Percentiles rank a stretch among this genome's conserved stretches.
Evolutionary conservation across 2,797 vertebrate genomes (phyloP).

Genomic region (Enteromius thamalakanensis): DNA sequence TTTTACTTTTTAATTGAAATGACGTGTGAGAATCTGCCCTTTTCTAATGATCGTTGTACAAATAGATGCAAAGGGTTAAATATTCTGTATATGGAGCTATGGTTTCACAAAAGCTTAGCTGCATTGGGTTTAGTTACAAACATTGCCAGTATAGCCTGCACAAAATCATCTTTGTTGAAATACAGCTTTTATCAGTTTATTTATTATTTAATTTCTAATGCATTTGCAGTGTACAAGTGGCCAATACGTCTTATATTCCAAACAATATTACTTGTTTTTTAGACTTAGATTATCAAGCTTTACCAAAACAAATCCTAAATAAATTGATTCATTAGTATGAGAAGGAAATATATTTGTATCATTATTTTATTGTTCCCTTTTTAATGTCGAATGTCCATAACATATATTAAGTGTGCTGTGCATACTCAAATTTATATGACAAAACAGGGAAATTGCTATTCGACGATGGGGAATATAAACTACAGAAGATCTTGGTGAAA

Average conservation of each 20-base stretch:
- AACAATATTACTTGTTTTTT: neutral
- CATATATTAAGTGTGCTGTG: neutral
- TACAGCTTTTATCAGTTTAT: neutral
- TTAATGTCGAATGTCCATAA: neutral
- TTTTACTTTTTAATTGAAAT: conserved; percentile 68
- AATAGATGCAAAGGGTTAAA: conserved; percentile 63
- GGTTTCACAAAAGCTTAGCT: conserved; percentile 39
- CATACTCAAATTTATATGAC: neutral
- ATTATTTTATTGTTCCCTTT: neutral
- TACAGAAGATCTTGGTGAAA: conserved; percentile 2
- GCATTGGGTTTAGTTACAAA: neutral
- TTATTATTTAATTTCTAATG: neutral
- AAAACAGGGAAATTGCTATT: neutral
- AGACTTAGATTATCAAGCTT: neutral
- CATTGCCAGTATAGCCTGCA: neutral
- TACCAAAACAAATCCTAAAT: neutral
- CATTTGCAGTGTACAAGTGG: neutral
- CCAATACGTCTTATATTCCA: neutral
- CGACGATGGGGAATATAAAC: neutral
- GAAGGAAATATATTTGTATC: neutral
- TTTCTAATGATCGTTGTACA: conserved; percentile 75
- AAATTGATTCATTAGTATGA: neutral
- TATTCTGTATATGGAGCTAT: conserved; percentile 75
- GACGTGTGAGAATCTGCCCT: conserved; percentile 73
- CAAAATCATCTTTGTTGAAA: neutral